phyloP scores from a whole-genome alignment of 1,140 invertebrate genomes.

The Aradophagus sp. region DNA sequence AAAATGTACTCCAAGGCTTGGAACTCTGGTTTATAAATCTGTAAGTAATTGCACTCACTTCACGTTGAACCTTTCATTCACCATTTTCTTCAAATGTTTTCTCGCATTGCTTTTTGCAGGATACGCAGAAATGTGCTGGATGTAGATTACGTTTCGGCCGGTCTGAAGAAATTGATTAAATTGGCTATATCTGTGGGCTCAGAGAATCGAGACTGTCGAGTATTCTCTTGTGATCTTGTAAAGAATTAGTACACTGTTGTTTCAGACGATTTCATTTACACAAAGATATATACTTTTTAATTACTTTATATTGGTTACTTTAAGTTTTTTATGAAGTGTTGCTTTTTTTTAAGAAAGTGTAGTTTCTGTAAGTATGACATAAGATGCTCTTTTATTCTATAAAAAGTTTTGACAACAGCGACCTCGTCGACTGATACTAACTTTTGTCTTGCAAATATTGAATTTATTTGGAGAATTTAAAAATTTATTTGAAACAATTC shows the following conservation, averaged over 20 bases:
- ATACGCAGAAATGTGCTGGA: slow-evolving; percentile 64
- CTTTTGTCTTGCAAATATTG: too few relatives aligned
- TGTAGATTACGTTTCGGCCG: slow-evolving; percentile 54
- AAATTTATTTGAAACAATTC: too few relatives aligned
- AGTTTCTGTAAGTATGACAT: too few relatives aligned
- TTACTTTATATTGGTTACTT: too few relatives aligned
- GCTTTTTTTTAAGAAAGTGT: too few relatives aligned
- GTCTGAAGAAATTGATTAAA: slow-evolving; percentile 66
- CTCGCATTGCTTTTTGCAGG: slow-evolving; percentile 58
- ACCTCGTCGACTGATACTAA: too few relatives aligned
- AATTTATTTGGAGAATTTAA: too few relatives aligned
- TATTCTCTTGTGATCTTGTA: slow-evolving; percentile 61
- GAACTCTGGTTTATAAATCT: slow-evolving; percentile 70
- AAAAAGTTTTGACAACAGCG: too few relatives aligned
- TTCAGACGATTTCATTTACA: too few relatives aligned
- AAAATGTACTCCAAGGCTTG: slow-evolving; percentile 62
- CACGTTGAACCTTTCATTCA: slow-evolving; percentile 1
- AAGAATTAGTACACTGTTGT: slow-evolving; percentile 45
- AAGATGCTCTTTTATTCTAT: too few relatives aligned
- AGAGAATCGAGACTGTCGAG: slow-evolving; percentile 55
- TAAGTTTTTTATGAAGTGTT: too few relatives aligned
- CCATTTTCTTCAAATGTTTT: background rate
- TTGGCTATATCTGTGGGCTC: slow-evolving; percentile 65
- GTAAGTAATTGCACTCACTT: slow-evolving; percentile 55
- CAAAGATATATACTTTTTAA: too few relatives aligned